Evolutionary conservation across 1,140 invertebrate genomes (phyloP).

Genomic region (Oppia nitens): DNA sequence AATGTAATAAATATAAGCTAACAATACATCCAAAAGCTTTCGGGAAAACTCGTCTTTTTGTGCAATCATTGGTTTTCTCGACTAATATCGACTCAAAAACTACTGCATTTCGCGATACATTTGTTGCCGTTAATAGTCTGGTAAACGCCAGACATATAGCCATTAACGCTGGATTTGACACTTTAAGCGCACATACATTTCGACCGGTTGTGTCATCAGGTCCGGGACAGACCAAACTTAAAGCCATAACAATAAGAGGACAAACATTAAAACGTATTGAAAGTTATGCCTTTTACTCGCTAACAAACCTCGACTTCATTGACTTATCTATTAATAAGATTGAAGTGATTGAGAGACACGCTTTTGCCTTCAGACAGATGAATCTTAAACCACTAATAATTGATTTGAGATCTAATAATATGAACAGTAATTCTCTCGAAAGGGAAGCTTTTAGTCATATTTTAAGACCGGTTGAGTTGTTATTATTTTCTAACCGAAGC

Average conservation of each 20-base stretch:
- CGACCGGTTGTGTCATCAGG: not conserved
- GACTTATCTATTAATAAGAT: not conserved
- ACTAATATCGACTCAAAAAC: not conserved
- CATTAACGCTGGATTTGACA: not conserved
- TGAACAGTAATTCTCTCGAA: not conserved
- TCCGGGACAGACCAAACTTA: not conserved
- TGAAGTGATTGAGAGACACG: not conserved
- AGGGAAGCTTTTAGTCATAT: not conserved
- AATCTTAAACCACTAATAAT: not conserved
- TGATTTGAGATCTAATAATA: not conserved
- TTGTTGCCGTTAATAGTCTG: not conserved
- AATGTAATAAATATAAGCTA: not conserved
- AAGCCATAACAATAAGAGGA: not conserved
- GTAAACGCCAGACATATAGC: not conserved
- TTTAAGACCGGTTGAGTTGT: not conserved
- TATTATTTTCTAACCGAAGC: not conserved
- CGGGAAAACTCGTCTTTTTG: not conserved
- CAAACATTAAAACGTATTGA: not conserved
- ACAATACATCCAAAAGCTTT: not conserved
- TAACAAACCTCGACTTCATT: not conserved
- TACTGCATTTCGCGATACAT: not conserved
- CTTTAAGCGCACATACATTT: not conserved
- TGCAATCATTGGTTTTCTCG: not conserved
- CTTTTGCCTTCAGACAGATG: not conserved
- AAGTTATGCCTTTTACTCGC: not conserved